Percentiles rank a stretch among this genome's conserved stretches.
Evolutionary conservation across 2,888 invertebrate species (phyloP).

Genomic region (Schizaphis graminum): DNA sequence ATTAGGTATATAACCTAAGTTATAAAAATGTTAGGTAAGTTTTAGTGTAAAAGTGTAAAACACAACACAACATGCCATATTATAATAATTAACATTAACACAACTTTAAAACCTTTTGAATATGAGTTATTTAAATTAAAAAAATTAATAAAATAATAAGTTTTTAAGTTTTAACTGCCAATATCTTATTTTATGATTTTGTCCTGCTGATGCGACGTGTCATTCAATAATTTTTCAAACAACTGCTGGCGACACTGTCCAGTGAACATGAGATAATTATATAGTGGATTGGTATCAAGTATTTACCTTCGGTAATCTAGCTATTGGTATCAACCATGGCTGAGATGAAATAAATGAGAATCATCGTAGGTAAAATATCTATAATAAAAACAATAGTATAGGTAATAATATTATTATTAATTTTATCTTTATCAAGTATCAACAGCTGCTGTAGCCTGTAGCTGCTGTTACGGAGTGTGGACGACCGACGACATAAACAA

Average conservation of each 20-base stretch:
- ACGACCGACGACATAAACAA: constrained; percentile 10
- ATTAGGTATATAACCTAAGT: neutral
- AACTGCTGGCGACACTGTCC: neutral
- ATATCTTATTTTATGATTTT: neutral
- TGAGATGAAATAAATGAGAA: neutral
- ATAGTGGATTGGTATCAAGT: neutral
- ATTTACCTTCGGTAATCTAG: neutral
- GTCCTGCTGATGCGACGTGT: no score
- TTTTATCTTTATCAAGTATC: neutral
- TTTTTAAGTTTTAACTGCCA: neutral
- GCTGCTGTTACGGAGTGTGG: no score
- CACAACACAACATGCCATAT: no score
- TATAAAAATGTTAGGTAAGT: no score
- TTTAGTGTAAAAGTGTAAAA: no score
- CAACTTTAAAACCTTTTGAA: neutral
- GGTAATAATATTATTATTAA: neutral
- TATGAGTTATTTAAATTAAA: neutral
- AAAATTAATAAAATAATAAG: neutral
- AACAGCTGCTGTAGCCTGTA: neutral
- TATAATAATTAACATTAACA: neutral
- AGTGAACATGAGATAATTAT: neutral
- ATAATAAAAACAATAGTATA: neutral
- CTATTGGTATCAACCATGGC: neutral
- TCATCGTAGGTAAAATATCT: no score
- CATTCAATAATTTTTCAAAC: neutral